Evolutionary conservation across 2,113 vertebrate species (phyloP), one percentile per base, ranked within the genome.

Genomic region (Hyla sarda): DNA sequence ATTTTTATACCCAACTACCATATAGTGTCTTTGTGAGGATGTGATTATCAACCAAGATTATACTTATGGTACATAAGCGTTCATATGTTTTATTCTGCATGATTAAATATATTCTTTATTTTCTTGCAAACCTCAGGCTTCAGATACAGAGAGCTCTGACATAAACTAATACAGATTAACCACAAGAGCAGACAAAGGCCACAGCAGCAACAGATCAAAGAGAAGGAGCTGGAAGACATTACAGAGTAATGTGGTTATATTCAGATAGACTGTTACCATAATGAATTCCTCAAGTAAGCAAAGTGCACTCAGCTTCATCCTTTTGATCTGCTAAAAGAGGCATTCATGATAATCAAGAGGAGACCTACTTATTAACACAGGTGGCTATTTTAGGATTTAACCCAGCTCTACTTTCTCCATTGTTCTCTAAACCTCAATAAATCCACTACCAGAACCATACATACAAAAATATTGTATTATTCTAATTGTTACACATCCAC

Each of bases 221-320:
- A 12, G 23, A 92, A 76, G 85, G 81, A 16, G 85, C 82, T 32
- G 45, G 54, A 81, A 75, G 75, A 88, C 48, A 30, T 87, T 87
- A 82, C 60, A 21, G 21, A 87, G 76, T 80, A 91, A 85, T 86
- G 91, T 91, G 69, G 85, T 88, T 90, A 90, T 74, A 87, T 79
- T 50, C 76, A 82, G 90, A 90, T 75, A 88, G 75, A 87, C 85
- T 87, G 92, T 93, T 93, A 92, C 86, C 88, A 89, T 94, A 93
- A 93, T 92, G 91, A 94, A 93, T 91, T 92, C 91, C 90, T 90
- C 90, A 92, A 93, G 90, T 91, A 92, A 93, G 91, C 90, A 90
- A 75, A 84, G 88, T 90, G 89, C 89, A 91, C 91, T 88, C 89
- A 90, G 90, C 91, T 88, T 79, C 13, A 84, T 91, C 52, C 77